Evolutionary conservation across 1,140 invertebrate genomes (phyloP), one percentile per base, ranked within the genome.

Genomic region (Venustaconcha ellipsiformis): DNA sequence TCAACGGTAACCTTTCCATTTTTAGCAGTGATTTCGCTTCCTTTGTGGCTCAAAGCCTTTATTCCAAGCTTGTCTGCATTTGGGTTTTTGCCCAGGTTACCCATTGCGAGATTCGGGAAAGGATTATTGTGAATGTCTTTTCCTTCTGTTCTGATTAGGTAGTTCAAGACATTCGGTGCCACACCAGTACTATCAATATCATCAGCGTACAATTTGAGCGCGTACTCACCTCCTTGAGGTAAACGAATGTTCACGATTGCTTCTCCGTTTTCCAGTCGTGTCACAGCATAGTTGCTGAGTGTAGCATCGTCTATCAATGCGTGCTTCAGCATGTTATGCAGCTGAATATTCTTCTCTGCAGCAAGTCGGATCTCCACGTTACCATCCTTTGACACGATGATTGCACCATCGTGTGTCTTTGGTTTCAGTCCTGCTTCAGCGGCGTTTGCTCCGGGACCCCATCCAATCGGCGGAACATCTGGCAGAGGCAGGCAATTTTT

Each of bases 221-320:
- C 87, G 74, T 88, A 89, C 64, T 88, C 85, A 48, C 87, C 87
- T 56, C 79, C 81, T 76, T 86, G 83, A 62, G 88, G 87, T 14
- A 89, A 74, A 1, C 87, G 73, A 5, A 89, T 74, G 66, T 83
- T 82, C 5, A 88, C 83, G 37, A 84, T 74, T n/a, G 79, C 83
- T 70, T 88, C 84, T 18, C 80, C 82, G 67, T 84, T 81, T 63
- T 87, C 84, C 57, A 84, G 74, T 48, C 82, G 63, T 2, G 83
- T 83, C 1, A 88, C 75, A 26, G 83, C 82, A 72, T 84, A 85
- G 64, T 85, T 86, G 71, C 84, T 86, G 4, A 88, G 78, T n/a
- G 83, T 85, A 14, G 84, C 83, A n/a, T 87, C 84, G 70, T 88
- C 86, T 58, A 88, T 76, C 14, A 83, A 77, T 1, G 86, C 74